Conservation (phyloP, 2,797 vertebrate species). For the Spinibarbus caldwelli region DNA sequence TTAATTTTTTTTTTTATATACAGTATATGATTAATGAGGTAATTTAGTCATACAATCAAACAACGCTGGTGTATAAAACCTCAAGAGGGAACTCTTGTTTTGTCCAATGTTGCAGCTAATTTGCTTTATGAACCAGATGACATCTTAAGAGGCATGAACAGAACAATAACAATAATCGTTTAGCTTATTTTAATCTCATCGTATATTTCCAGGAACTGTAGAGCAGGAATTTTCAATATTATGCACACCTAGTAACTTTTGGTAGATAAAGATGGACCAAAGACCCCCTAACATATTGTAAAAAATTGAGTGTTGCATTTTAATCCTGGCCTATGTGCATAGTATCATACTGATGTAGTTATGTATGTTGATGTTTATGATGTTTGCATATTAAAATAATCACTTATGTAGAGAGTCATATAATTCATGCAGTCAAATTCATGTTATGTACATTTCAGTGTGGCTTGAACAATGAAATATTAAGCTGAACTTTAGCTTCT, state of each 20-base stretch:
- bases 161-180: slow-evolving; percentile 25
- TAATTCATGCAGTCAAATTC: neutral
- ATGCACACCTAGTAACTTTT: neutral
- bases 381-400: neutral
- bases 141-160: slow-evolving; percentile 8
- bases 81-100: slow-evolving; percentile 12
- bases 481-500: neutral
- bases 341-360: neutral
- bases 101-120: slow-evolving; percentile 27
- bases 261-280: neutral
- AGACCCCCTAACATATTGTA: neutral
- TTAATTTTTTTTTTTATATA: slow-evolving; percentile 29
- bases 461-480: neutral
- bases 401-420: neutral
- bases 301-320: neutral
- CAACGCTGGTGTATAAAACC: slow-evolving; percentile 28
- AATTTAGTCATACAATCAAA: slow-evolving; percentile 49
- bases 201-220: neutral
- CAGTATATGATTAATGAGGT: slow-evolving; percentile 41
- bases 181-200: neutral
- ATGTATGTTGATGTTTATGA: neutral
- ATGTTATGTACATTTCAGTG: neutral
- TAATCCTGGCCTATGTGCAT: neutral
- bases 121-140: slow-evolving; percentile 11
- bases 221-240: neutral